Evolutionary conservation across 2,888 invertebrate genomes (phyloP), one percentile per base, ranked within the genome.

Genomic region (Drosophila diplacantha): DNA sequence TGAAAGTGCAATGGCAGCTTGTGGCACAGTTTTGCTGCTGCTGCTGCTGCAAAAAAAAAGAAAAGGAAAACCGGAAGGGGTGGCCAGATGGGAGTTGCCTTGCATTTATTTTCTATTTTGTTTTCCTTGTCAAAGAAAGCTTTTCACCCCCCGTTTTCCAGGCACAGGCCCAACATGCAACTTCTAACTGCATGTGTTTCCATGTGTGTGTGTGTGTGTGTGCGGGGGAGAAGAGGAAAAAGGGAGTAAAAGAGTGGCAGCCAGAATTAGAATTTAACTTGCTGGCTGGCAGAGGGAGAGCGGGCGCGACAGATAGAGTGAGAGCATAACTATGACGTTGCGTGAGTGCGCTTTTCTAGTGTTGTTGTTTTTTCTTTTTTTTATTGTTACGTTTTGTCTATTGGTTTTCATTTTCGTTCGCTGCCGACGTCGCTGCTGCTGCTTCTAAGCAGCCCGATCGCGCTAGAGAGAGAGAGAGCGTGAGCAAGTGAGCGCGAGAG

Each of bases 331-430:
- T 81, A 77, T 77, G 76, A 77, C 76, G 76, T 81, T 69, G 76
- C 39, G 44, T 51, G 44, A 46, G 47, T 65, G 24, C 32, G 51
- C 52, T 65, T 68, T 50, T 65, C 46, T 55, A 32, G 60, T 47
- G 41, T 67, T 55, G 66, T 67, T 56, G 46, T 53, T 54, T 64
- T 54, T 67, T 55, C 37, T 52, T 47, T 54, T 57, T 57, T 46
- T 55, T 47, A 52, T 34, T 50, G 50, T 58, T 74, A 68, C 72
- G 67, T 79, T 79, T 81, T 75, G 77, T 82, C 80, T 76, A 79
- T 81, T 81, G 79, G 75, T 78, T 81, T 81, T 81, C 83, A 81
- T 83, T 81, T 83, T 83, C 79, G 73, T 83, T 81, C 66, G 83
- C 75, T 78, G 81, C 73, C 75, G 56, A 55, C 74, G 61, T 46